Percentiles rank a stretch among this genome's conserved stretches.
These are phyloP conservation scores for Dendropsophus ebraccatus DNA, from an alignment of 2,113 vertebrate genomes.

Conservation along the genomic window DNA sequence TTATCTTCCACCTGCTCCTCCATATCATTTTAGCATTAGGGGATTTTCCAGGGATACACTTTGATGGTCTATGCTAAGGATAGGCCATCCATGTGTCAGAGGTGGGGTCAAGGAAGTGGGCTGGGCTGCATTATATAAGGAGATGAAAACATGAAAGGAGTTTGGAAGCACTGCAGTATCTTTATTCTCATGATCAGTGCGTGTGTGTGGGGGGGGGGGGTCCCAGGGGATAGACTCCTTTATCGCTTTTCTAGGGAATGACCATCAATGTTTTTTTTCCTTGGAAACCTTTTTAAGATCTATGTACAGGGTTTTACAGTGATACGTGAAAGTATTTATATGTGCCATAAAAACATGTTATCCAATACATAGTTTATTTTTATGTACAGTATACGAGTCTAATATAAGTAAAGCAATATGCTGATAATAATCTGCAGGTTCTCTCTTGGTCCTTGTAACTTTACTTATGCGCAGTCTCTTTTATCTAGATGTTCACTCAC, in stretches of 20 bases:
- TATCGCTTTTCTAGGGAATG: background rate
- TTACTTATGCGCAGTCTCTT: background rate
- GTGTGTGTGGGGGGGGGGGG: too few relatives aligned
- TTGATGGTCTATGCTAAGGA: too few relatives aligned
- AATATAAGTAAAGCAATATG: background rate
- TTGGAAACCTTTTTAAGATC: too few relatives aligned
- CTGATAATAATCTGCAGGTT: conserved; percentile 2
- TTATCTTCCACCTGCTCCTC: too few relatives aligned
- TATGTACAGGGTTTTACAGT: background rate
- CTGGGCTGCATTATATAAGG: too few relatives aligned
- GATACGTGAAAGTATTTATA: background rate
- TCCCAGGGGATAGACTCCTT: background rate
- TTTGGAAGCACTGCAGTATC: background rate
- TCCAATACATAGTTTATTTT: background rate
- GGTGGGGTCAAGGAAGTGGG: too few relatives aligned
- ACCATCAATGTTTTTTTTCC: background rate
- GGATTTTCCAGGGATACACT: too few relatives aligned
- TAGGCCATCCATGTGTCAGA: too few relatives aligned
- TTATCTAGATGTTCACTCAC: background rate
- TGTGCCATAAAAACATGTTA: background rate
- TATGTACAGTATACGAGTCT: background rate
- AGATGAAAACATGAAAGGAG: background rate
- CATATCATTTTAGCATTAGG: too few relatives aligned
- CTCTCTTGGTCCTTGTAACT: background rate
- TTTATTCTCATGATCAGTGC: background rate